Base-by-base conservation (phyloP, 92 coral and sea anemone species). In the Diadumene lineata region DNA sequence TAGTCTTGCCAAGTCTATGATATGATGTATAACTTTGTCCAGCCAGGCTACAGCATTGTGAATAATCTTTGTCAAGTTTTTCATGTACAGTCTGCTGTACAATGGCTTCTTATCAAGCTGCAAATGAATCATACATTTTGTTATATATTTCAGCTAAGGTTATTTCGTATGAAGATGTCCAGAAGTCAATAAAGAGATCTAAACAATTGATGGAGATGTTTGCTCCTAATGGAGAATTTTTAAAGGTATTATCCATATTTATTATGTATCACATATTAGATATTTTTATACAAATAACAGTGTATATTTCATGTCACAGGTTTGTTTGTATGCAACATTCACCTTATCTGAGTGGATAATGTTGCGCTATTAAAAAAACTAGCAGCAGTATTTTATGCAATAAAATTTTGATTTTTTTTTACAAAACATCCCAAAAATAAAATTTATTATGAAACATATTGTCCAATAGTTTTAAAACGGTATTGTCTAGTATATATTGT, bases 151-250 rank as follows among this genome's bases (percentile, higher is more conserved):
- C 38, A 69, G 76, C 70, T 44, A 33, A 26, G 60, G 77, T 69
- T 43, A 32, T 70, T 25, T 15, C 56, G 0, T 11, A 11, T 24
- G 60, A 56, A 10, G 51, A n/a, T 18, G 64, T 61, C 18, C 53
- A 64, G 78, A 48, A 21, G 1, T 60, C n/a, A 2, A 15, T 79
- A 24, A 69, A 44, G 44, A 69, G 68, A 11, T 44, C 64, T 56
- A 55, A 68, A 51, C 30, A 67, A 19, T 69, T 90, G 18, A 70
- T 84, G 34, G 44, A 74, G 25, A 77, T 83, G 80, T 65, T 86
- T 51, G 84, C 86, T 7, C 92, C 92, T 27, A 32, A 79, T 24
- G 97, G 92, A 25, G 30, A 18, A 66, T 72, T 81, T 50, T 32
- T 87, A 7, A 84, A 87, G 97, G 97, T 86, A 69, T 18, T 10